Evolutionary conservation across 1,140 invertebrate genomes (phyloP).

Genomic region (Samia ricini): DNA sequence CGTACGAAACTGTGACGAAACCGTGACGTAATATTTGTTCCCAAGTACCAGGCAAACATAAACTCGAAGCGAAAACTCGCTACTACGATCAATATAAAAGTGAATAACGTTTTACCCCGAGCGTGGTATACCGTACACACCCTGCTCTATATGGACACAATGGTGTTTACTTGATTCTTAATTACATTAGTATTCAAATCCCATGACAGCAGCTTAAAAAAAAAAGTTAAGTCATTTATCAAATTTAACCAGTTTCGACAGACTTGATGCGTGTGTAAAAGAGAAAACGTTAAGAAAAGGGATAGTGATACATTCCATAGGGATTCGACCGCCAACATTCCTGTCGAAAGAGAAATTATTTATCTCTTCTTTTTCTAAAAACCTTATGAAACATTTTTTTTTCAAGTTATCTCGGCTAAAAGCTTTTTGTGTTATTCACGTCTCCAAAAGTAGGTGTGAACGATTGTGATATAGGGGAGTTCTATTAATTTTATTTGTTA

Average conservation of each 20-base stretch:
- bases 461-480: conserved; percentile 1
- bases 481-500: conserved; percentile 14
- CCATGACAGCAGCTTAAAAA: conserved; percentile 41
- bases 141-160: not conserved
- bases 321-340: conserved; percentile 47
- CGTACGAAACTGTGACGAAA: conserved; percentile 10
- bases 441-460: conserved; percentile 31
- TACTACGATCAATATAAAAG: conserved; percentile 5
- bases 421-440: conserved; percentile 36
- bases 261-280: conserved; percentile 22
- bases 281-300: conserved; percentile 42
- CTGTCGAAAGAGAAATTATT: conserved; percentile 63
- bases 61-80: conserved; percentile 4
- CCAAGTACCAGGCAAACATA: conserved; percentile 47
- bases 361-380: conserved; percentile 42
- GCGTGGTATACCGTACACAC: no score
- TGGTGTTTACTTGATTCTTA: conserved; percentile 28
- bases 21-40: conserved; percentile 29
- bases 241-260: conserved; percentile 56
- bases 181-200: conserved; percentile 48
- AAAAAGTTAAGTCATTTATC: conserved; percentile 55
- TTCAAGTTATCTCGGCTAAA: conserved; percentile 14
- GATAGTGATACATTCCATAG: conserved; percentile 55
- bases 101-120: not conserved
- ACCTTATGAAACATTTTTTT: conserved; percentile 50